A percentile compares a stretch with the other conserved stretches of the same genome.
phyloP scores from a whole-genome alignment of 1,140 invertebrate species.

The Ladona fulva region DNA sequence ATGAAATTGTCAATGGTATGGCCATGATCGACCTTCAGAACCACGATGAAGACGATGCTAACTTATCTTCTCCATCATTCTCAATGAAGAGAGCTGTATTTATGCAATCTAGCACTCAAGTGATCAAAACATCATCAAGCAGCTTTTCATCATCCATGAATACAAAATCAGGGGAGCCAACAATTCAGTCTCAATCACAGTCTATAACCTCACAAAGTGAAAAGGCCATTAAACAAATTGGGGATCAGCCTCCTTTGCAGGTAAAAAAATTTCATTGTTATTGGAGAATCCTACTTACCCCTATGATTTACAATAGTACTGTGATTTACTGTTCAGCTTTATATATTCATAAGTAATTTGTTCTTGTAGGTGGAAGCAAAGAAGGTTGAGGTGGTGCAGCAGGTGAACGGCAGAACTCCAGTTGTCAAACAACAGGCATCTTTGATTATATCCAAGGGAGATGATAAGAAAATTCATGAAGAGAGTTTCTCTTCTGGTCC shows the following conservation, averaged over 20 bases:
- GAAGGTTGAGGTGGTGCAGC: constrained; percentile 30
- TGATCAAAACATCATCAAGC: constrained; percentile 19
- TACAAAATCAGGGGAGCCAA: constrained; percentile 27
- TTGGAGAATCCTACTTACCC: background rate
- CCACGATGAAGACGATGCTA: background rate
- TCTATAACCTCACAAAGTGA: constrained; percentile 30
- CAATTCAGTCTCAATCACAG: constrained; percentile 33
- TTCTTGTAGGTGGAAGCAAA: constrained; percentile 27
- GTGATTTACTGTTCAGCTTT: constrained; percentile 16
- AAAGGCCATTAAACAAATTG: constrained; percentile 29
- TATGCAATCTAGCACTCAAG: constrained; percentile 35
- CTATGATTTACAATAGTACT: too few species aligned
- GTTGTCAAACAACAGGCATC: constrained; percentile 28
- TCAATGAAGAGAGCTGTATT: constrained; percentile 37
- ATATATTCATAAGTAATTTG: background rate
- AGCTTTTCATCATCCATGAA: constrained; percentile 20
- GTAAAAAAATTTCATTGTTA: constrained; percentile 20
- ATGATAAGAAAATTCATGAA: constrained; percentile 10
- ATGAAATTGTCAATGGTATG: background rate
- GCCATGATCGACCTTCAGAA: background rate
- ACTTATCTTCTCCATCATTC: constrained; percentile 30
- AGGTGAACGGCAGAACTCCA: constrained; percentile 33
- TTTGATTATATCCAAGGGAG: constrained; percentile 15
- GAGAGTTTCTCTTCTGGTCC: background rate
- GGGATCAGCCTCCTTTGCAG: constrained; percentile 29